Conservation (phyloP, 2,888 invertebrate genomes). For the Stratiomys singularior region DNA sequence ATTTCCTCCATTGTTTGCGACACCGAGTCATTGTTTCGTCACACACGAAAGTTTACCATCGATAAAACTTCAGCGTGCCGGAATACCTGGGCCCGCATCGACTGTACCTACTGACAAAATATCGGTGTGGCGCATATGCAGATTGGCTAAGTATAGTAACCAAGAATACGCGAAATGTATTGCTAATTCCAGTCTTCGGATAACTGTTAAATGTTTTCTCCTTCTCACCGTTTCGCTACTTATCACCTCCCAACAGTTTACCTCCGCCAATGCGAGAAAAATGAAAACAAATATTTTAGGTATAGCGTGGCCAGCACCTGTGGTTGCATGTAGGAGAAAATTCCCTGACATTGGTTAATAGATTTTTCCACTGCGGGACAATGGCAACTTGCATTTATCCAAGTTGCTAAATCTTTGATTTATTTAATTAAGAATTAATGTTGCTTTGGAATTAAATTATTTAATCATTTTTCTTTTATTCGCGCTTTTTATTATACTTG, state of each 20-base stretch:
- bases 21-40: slow-evolving; percentile 20
- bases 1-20: background rate
- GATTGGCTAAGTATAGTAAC: slow-evolving; percentile 37
- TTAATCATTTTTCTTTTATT: no score
- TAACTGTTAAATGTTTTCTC: slow-evolving; percentile 46
- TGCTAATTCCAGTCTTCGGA: slow-evolving; percentile 37
- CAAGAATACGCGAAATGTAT: slow-evolving; percentile 46
- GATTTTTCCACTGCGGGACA: no score
- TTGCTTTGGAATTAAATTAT: no score
- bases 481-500: no score
- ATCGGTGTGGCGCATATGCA: slow-evolving; percentile 19
- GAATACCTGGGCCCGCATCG: background rate
- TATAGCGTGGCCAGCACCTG: no score
- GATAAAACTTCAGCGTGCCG: background rate
- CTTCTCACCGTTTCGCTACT: slow-evolving; percentile 29
- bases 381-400: no score
- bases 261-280: slow-evolving; percentile 6
- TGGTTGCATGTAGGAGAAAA: no score
- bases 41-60: slow-evolving; percentile 30
- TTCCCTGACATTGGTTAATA: no score
- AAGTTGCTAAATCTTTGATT: no score
- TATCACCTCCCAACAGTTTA: slow-evolving; percentile 29
- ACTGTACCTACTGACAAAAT: slow-evolving; percentile 15
- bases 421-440: no score
- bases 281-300: slow-evolving; percentile 20